Percentiles rank a stretch among this genome's conserved stretches.
These are phyloP conservation scores for Hermetia illucens DNA, from an alignment of 1,140 invertebrate genomes.

Conservation along the genomic window DNA sequence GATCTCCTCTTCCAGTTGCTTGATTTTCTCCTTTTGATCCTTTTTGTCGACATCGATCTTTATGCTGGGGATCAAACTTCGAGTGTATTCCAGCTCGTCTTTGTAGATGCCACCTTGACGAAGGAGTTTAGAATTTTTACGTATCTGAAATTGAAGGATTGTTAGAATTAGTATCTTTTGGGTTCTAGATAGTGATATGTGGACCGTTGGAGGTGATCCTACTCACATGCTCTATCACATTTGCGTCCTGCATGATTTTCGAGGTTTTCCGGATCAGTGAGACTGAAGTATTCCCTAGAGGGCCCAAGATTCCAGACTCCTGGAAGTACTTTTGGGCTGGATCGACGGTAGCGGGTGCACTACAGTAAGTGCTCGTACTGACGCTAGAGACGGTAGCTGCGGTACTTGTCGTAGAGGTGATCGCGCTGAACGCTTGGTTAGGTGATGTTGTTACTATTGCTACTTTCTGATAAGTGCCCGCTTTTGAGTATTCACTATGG, in stretches of 20 bases:
- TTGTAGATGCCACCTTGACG: constrained; percentile 1
- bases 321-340: constrained; percentile 12
- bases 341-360: constrained; percentile 6
- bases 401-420: too few relatives aligned
- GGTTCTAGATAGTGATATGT: not conserved
- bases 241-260: constrained; percentile 10
- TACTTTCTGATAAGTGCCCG: too few relatives aligned
- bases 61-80: constrained; percentile 7
- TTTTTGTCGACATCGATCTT: constrained; percentile 6
- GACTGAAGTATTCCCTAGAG: constrained; percentile 1
- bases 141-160: constrained; percentile 7
- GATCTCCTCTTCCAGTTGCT: constrained; percentile 8
- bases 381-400: too few relatives aligned
- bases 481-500: too few relatives aligned
- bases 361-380: too few relatives aligned
- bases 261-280: constrained; percentile 12
- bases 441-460: too few relatives aligned
- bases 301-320: constrained; percentile 13
- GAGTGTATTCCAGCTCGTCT: constrained; percentile 1
- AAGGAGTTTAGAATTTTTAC: constrained; percentile 8
- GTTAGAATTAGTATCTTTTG: constrained; percentile 2
- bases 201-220: not conserved
- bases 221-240: constrained; percentile 11
- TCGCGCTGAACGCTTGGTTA: too few relatives aligned
- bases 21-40: constrained; percentile 8